Evolutionary conservation across 1,140 invertebrate species (phyloP), one percentile per base, ranked within the genome.

Genomic region (Periplaneta americana): DNA sequence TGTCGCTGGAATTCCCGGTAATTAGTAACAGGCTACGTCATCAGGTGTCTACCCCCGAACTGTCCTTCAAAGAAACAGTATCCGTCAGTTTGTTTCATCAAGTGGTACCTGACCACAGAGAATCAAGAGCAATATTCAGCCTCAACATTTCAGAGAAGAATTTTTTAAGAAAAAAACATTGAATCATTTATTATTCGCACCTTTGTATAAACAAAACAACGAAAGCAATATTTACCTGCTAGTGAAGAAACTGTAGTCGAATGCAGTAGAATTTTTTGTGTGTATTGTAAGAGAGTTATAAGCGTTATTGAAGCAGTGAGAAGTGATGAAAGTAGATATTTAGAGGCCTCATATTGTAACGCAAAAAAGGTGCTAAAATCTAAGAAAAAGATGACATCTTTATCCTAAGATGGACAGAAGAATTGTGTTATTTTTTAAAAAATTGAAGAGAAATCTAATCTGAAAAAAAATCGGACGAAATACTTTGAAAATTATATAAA

Each of bases 41-140:
- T n/a, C n/a, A n/a, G n/a, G n/a, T n/a, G n/a, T n/a, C n/a, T n/a
- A n/a, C n/a, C n/a, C n/a, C 22, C 48, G 22, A n/a, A 28, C 22
- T 77, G 11, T 33, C 6, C 32, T 76, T 6, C 32, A 33, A 76
- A 17, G 6, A 35, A 35, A 33, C 8, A 10, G 0, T n/a, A 77
- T 22, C 31, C 75, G 17, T 77, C 75, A 77, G 33, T 77, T 18
- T n/a, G n/a, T n/a, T n/a, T n/a, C n/a, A n/a, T n/a, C 9, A 77
- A 34, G 75, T 34, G 75, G 31, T 36, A 33, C 32, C n/a, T 34
- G 35, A 4, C 75, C 35, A 34, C 35, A 79, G 34, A 79, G 32
- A 39, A 34, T 32, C n/a, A 37, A 79, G 34, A 79, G 78, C 78
- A 79, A 79, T 79, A 79, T 79, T 79, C 35, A 79, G n/a, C 78